Evolutionary conservation across 1,140 invertebrate genomes (phyloP), one percentile per base, ranked within the genome.

Genomic region (Lamellibrachia luymesi): DNA sequence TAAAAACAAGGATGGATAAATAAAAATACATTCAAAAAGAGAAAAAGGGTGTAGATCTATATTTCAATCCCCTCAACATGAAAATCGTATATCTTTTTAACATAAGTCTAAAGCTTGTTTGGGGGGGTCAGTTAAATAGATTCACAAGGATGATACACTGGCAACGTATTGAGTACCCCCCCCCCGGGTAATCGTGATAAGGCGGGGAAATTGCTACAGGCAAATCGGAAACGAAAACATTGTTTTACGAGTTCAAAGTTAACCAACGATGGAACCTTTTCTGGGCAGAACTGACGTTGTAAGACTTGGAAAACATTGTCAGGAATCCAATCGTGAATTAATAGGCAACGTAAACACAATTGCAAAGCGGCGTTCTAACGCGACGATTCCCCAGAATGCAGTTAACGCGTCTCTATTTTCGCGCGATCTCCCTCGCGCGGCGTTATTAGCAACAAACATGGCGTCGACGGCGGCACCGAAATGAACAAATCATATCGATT

Each of bases 401-500:
- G 64, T 80, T 80, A 80, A 22, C 13, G 64, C 25, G 64, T 80
- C 64, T 80, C 64, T 80, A 80, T 80, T 80, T 6, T 22, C 64
- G 13, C 64, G 13, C 17, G 2, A 22, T 80, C 13, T 22, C 13
- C 64, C 2, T 17, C 64, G 13, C 64, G 13, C 64, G 2, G 4
- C 64, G 64, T 80, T 80, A 80, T 80, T 80, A 80, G 64, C 64
- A 80, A 2, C 64, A 80, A 80, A 80, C 17, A 80, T 80, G 64
- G 64, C 64, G 64, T 10, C 64, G 64, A 80, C 64, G 64, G 64
- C 64, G 64, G 64, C 64, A 80, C 64, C 64, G 64, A 80, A 80
- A 80, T 80, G 64, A 80, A 80, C 64, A 80, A 80, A 80, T 80
- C 64, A 80, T 80, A 80, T 80, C 64, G 64, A 80, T 80, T 80